A percentile compares a stretch with the other conserved stretches of the same genome.
phyloP scores from a whole-genome alignment of 2,888 invertebrate species.

The Leptinotarsa tumamoca region DNA sequence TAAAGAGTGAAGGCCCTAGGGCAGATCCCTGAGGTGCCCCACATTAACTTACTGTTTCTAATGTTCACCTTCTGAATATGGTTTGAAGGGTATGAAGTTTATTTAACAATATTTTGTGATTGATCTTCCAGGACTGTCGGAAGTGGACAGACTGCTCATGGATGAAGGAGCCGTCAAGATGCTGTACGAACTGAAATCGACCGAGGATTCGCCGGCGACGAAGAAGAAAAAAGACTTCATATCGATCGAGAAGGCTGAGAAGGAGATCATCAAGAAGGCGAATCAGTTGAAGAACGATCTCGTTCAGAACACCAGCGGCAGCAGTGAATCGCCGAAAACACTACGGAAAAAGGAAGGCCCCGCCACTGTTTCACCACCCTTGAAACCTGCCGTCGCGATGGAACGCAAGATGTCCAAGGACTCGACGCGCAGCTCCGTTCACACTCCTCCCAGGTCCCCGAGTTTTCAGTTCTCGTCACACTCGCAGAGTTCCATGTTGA shows the following conservation, averaged over 20 bases:
- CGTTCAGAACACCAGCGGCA: conserved; percentile 58
- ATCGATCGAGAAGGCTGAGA: conserved; percentile 59
- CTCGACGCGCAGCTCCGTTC: conserved; percentile 60
- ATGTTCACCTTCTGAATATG: too few species aligned
- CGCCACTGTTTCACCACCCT: conserved; percentile 20
- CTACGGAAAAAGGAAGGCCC: conserved; percentile 65
- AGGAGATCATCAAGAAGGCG: conserved; percentile 62
- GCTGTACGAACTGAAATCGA: conserved; percentile 80
- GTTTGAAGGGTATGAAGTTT: too few species aligned
- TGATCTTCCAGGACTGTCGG: conserved; percentile 65
- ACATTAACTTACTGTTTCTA: too few species aligned
- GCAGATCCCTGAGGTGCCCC: too few species aligned
- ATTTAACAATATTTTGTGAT: too few species aligned
- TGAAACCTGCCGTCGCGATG: conserved; percentile 31
- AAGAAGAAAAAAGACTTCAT: conserved; percentile 57
- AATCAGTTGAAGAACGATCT: conserved; percentile 63
- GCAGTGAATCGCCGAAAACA: conserved; percentile 63
- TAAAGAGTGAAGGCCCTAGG: too few species aligned
- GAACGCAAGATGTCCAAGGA: conserved; percentile 65
- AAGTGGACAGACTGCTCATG: conserved; percentile 82
- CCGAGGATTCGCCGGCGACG: conserved; percentile 57
- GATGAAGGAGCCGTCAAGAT: conserved; percentile 91
- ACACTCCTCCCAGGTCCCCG: conserved; percentile 71
- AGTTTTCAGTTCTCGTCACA: conserved; percentile 70
- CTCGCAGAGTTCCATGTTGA: conserved; percentile 84